phyloP scores from a whole-genome alignment of 2,888 invertebrate species.

The Tortrix viridana region DNA sequence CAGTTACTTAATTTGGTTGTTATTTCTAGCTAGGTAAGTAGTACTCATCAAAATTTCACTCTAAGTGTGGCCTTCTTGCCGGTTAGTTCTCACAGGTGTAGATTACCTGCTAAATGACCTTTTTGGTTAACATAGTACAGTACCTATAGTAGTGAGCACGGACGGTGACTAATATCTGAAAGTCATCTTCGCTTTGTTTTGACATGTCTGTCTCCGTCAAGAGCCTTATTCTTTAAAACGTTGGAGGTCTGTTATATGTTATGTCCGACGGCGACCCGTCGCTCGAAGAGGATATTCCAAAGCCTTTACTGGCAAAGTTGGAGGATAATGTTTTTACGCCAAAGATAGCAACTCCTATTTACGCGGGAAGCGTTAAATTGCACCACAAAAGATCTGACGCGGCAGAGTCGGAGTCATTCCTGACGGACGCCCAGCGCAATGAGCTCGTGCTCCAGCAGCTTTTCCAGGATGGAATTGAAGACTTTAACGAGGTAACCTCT shows the following conservation, averaged over 20 bases:
- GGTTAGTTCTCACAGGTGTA: no score
- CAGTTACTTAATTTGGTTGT: no score
- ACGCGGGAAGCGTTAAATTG: slow-evolving; percentile 69
- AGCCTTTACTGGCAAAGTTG: slow-evolving; percentile 65
- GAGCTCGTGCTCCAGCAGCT: slow-evolving; percentile 75
- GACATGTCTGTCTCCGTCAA: slow-evolving; percentile 27
- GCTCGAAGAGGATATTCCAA: slow-evolving; percentile 77
- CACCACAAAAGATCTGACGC: slow-evolving; percentile 69
- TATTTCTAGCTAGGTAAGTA: no score
- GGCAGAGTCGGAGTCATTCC: slow-evolving; percentile 71
- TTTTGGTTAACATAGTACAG: no score
- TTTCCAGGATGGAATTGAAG: slow-evolving; percentile 70
- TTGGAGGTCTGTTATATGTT: slow-evolving; percentile 52
- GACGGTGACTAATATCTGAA: slow-evolving; percentile 27
- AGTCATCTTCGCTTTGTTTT: slow-evolving; percentile 17
- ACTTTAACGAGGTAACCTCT: slow-evolving; percentile 64
- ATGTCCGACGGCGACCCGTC: slow-evolving; percentile 84
- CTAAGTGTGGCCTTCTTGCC: no score
- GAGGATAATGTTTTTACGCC: slow-evolving; percentile 80
- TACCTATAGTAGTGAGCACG: slow-evolving; percentile 30
- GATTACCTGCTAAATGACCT: no score
- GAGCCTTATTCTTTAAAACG: slow-evolving; percentile 9
- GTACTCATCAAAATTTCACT: no score
- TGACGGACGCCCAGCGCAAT: slow-evolving; percentile 74
- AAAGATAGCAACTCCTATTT: slow-evolving; percentile 75